Evolutionary conservation across 2,888 invertebrate species (phyloP).

Genomic region (Ceratothoa steindachneri): DNA sequence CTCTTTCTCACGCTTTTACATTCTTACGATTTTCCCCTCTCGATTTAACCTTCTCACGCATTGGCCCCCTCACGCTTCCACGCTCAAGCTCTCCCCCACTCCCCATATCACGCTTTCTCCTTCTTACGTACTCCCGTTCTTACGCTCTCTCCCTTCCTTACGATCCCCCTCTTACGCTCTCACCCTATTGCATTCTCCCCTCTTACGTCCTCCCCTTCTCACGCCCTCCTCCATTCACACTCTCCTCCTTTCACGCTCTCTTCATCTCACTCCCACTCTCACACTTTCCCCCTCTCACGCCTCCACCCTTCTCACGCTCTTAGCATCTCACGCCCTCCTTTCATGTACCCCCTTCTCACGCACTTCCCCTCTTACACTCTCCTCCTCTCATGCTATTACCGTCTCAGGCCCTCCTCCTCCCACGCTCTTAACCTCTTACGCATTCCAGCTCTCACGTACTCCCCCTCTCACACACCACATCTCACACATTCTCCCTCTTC

Average conservation of each 20-base stretch:
- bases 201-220: constrained; percentile 1
- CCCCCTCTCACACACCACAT: neutral
- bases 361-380: neutral
- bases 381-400: neutral
- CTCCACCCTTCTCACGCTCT: neutral
- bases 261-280: neutral
- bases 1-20: neutral
- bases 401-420: neutral
- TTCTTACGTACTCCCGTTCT: neutral
- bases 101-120: neutral
- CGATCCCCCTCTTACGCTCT: neutral
- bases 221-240: constrained; percentile 3
- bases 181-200: neutral
- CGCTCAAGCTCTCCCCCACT: neutral
- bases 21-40: neutral
- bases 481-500: neutral
- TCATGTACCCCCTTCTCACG: neutral
- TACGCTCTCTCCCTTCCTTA: neutral
- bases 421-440: neutral
- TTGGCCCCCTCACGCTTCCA: neutral
- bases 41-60: neutral
- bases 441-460: neutral
- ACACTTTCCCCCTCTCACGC: neutral
- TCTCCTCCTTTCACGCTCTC: neutral
- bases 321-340: neutral